Evolutionary conservation across 2,113 vertebrate genomes (phyloP).

Genomic region (Mionectes macconnelli): DNA sequence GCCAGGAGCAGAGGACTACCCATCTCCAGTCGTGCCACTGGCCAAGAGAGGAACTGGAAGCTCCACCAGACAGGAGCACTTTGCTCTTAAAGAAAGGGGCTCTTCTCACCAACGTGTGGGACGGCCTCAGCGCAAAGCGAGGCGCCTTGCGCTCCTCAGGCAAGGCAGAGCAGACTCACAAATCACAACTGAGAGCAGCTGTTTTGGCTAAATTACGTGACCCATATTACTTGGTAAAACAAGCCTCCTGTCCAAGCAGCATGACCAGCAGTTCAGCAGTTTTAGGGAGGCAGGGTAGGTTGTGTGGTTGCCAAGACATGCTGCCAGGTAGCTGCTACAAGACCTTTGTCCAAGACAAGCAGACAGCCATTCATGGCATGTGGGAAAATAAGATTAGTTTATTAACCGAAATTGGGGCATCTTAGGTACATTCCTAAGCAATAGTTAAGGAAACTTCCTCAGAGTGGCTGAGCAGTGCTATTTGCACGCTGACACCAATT

Average conservation of each 20-base stretch:
- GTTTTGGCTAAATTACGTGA: not conserved
- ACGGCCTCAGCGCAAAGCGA: fast-evolving
- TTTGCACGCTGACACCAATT: conserved; percentile 45
- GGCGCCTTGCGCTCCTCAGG: fast-evolving
- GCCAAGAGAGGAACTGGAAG: not conserved
- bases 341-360: not conserved
- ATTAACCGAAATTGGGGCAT: conserved; percentile 30
- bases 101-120: fast-evolving
- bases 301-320: not conserved
- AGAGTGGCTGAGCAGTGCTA: not conserved
- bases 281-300: not conserved
- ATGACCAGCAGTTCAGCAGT: not conserved
- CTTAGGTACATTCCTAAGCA: conserved; percentile 28
- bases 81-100: not conserved
- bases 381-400: conserved; percentile 44
- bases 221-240: not conserved
- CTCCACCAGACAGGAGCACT: not conserved
- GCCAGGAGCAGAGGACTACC: not conserved
- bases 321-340: not conserved
- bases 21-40: not conserved
- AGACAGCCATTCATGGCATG: not conserved
- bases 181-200: not conserved
- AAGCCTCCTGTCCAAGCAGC: not conserved
- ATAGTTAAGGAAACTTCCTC: conserved; percentile 1
- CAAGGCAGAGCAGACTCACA: not conserved